Evolutionary conservation across 2,888 invertebrate genomes (phyloP).

Genomic region (Callyntrura guangdongensis): DNA sequence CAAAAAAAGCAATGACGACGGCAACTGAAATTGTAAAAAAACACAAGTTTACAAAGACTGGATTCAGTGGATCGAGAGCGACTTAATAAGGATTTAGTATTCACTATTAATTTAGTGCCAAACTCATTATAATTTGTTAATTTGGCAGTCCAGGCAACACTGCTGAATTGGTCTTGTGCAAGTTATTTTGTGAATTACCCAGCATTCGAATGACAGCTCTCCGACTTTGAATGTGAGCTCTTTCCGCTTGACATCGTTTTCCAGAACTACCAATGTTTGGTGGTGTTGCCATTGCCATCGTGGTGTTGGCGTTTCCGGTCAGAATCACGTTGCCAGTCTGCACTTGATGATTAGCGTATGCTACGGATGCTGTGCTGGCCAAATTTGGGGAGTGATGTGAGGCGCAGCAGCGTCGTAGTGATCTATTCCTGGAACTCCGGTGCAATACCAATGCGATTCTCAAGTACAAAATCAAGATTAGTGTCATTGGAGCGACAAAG

Average conservation of each 20-base stretch:
- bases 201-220: slow-evolving; percentile 86
- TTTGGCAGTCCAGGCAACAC: background rate
- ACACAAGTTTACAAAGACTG: background rate
- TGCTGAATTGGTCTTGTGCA: slow-evolving; percentile 32
- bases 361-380: slow-evolving; percentile 62
- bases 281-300: slow-evolving; percentile 65
- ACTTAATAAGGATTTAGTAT: background rate
- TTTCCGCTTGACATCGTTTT: slow-evolving; percentile 85
- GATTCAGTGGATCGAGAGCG: background rate
- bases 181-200: slow-evolving; percentile 82
- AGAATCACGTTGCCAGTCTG: slow-evolving; percentile 47
- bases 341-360: slow-evolving; percentile 68
- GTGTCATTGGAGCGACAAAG: slow-evolving; percentile 86
- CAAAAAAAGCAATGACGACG: slow-evolving; percentile 80
- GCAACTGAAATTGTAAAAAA: slow-evolving; percentile 66
- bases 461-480: slow-evolving; percentile 86
- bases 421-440: slow-evolving; percentile 82
- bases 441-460: slow-evolving; percentile 85
- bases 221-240: slow-evolving; percentile 85
- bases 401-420: slow-evolving; percentile 83
- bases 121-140: slow-evolving; percentile 1
- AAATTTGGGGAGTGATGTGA: slow-evolving; percentile 75
- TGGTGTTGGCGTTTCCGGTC: slow-evolving; percentile 19
- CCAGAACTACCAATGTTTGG: slow-evolving; percentile 54
- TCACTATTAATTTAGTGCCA: slow-evolving; percentile 31